phyloP scores from a whole-genome alignment of 1,140 invertebrate species.

The Oncopodura yosiiana region DNA sequence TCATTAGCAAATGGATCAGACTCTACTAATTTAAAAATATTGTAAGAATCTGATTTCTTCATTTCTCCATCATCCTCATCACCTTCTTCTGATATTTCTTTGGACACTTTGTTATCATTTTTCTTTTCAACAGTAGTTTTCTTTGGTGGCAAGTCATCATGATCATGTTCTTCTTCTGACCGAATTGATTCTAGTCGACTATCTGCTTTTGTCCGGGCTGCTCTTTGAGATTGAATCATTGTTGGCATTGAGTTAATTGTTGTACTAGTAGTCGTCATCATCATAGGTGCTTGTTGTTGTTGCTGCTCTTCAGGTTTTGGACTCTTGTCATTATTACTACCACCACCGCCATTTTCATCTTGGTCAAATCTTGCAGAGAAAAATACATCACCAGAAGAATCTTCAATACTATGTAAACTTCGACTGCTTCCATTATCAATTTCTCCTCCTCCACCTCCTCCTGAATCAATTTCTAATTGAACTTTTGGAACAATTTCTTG shows the following conservation, averaged over 20 bases:
- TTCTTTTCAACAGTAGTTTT: neutral
- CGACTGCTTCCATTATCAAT: neutral
- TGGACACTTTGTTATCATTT: neutral
- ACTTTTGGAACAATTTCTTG: neutral
- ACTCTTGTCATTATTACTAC: neutral
- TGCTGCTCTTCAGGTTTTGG: neutral
- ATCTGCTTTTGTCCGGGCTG: neutral
- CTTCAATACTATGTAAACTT: neutral
- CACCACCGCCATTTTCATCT: neutral
- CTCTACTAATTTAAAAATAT: conserved; percentile 31
- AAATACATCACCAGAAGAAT: neutral
- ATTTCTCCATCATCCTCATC: conserved; percentile 10
- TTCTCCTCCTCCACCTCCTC: conserved; percentile 3
- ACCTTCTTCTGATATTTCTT: neutral
- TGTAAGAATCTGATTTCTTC: conserved; percentile 35
- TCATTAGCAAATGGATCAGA: conserved; percentile 34
- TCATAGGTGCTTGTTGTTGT: neutral
- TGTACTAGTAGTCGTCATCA: conserved; percentile 5
- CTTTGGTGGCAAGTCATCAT: neutral
- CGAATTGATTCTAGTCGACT: conserved; percentile 28
- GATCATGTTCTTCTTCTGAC: conserved; percentile 26
- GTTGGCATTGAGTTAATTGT: neutral
- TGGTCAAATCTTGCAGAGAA: neutral
- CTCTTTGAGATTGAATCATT: conserved; percentile 1
- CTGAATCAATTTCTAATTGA: no score